Conservation (phyloP, 2,797 vertebrate genomes). For the Vespertilio murinus region DNA sequence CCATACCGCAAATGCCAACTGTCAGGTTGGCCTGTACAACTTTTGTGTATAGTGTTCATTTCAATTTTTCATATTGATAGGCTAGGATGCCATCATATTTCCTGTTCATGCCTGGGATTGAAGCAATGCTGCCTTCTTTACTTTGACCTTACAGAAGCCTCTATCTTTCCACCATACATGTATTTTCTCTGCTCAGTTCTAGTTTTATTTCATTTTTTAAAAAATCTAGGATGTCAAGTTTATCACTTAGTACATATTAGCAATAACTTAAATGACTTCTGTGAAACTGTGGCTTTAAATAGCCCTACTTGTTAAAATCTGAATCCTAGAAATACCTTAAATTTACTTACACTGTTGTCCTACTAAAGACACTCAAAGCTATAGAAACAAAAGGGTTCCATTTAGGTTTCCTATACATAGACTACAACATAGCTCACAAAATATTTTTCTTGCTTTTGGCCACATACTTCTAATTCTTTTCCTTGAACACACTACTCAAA, state of each 20-base stretch:
- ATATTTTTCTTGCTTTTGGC: not conserved
- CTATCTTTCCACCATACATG: not conserved
- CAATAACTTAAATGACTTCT: not conserved
- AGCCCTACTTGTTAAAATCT: not conserved
- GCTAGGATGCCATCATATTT: not conserved
- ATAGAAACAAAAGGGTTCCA: not conserved
- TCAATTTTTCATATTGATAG: not conserved
- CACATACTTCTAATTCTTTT: not conserved
- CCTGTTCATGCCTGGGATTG: not conserved
- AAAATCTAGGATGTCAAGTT: not conserved
- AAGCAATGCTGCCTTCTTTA: not conserved
- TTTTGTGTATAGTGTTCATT: not conserved
- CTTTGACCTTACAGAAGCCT: not conserved
- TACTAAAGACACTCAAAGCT: not conserved
- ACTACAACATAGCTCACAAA: not conserved
- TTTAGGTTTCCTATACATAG: not conserved
- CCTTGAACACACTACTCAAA: not conserved
- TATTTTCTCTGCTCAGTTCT: not conserved
- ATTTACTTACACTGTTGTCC: not conserved
- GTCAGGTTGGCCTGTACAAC: not conserved
- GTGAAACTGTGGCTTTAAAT: not conserved
- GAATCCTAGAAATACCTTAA: not conserved
- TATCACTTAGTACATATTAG: not conserved
- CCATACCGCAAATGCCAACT: not conserved
- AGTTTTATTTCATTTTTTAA: not conserved